Base-by-base conservation (phyloP, 2,113 vertebrate genomes). In the Lamprologus speciosus region DNA sequence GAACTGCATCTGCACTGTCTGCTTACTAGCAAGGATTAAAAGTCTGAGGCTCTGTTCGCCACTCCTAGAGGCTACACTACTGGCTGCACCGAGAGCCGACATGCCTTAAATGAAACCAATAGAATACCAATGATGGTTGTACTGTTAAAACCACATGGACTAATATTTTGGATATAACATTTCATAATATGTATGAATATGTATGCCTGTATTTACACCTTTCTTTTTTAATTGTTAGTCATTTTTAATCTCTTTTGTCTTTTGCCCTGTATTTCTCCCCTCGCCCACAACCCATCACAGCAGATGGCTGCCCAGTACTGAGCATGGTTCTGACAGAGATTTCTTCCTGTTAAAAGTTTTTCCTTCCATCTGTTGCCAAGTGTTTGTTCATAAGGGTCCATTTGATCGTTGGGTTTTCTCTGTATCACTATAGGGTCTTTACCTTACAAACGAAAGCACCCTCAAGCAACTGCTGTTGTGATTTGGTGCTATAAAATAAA, bases 271-370 rank as follows among this genome's bases (percentile, higher is more conserved):
- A 21, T 68, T 21, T 68, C 33, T 68, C 19, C 63, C 33, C 63
- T 68, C 7, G 0, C 11, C 12, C 0, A 40, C 33, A 68, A 68
- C 63, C 4, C 1, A 0, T 68, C 63, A 68, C 63, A 68, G 63
- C 33, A 68, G 33, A 37, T 37, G 60, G 60, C 33, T 37, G 7
- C 33, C 33, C 63, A 68, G n/a, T 37, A 13, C 33, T 37, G 63
- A 68, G 19, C 1, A 8, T 68, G 63, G 7, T 21, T 68, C 7
- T 68, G 33, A 68, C 33, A 68, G 33, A 21, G 33, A 37, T 37
- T 65, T 40, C 33, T 37, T 68, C 33, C 63, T 37, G 33, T 68
- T 68, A 37, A 8, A 68, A 37, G 33, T 68, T 68, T 68, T 68
- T 37, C 0, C 33, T 68, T 68, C 33, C 33, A 68, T 37, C 19